Percentiles rank a stretch among this genome's conserved stretches.
Conservation (phyloP, 30 jellyfish, hydroid and myxozoan genomes). For the Hydractinia symbiolongicarpus region DNA sequence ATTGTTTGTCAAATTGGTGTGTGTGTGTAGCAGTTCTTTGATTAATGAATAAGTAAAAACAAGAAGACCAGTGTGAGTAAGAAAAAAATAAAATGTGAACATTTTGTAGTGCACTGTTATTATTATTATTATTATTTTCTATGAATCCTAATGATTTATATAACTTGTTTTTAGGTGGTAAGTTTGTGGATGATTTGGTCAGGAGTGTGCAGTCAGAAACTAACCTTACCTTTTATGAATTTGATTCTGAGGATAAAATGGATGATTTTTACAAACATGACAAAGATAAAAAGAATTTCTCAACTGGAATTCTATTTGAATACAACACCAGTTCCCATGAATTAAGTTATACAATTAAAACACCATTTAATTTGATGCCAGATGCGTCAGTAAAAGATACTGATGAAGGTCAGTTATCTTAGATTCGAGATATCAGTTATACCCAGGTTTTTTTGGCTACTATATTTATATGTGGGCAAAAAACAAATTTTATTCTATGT, state of each 20-base stretch:
- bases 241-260: background rate
- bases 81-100: background rate
- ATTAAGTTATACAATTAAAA: conserved; percentile 11
- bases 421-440: background rate
- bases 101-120: background rate
- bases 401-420: background rate
- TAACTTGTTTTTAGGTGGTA: background rate
- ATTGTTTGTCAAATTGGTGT: too few relatives aligned
- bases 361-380: background rate
- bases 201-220: background rate
- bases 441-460: background rate
- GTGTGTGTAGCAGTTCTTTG: too few relatives aligned
- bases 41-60: too few relatives aligned
- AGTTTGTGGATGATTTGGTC: background rate
- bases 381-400: background rate
- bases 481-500: too few relatives aligned
- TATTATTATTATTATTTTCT: background rate
- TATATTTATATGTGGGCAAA: too few relatives aligned
- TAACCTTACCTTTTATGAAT: background rate
- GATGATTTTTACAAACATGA: background rate
- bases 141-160: background rate
- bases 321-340: conserved; percentile 10
- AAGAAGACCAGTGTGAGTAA: too few relatives aligned
- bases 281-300: background rate
- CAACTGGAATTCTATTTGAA: background rate